Evolutionary conservation across 2,113 vertebrate species (phyloP), one percentile per base, ranked within the genome.

Genomic region (Pao palembangensis): DNA sequence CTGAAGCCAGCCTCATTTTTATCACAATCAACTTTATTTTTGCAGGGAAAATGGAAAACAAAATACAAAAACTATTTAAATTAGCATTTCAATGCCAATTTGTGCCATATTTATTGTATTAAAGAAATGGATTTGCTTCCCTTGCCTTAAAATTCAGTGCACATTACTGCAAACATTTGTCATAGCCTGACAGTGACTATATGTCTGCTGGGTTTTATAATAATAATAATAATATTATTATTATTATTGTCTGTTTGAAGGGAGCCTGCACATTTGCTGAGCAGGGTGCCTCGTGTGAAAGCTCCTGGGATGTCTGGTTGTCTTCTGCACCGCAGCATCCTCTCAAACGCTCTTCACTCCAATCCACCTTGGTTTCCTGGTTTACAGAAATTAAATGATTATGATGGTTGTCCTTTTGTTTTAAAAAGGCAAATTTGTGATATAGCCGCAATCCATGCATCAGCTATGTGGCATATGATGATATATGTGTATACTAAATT

Each of bases 391-490:
- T 81, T 71, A 69, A 75, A 76, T 71, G 71, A 61, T 19, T 83
- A 67, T 61, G 50, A 78, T 66, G 25, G 81, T 74, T 88, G 91
- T 86, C 93, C 94, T 96, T 96, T 98, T 96, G 94, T 96, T 97
- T 89, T 95, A 92, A 93, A 94, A 95, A 96, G 93, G 92, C 87
- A 86, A 89, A 75, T 76, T 82, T 81, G 66, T 84, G 81, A 86
- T 86, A 89, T 87, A 85, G 87, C 90, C 89, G 75, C 90, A 74
- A 83, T 88, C 87, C 87, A 89, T 83, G 79, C 81, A 79, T 86
- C 84, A 88, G 85, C 77, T 82, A 84, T 92, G 91, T 86, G 25
- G 25, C 5, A 28, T 28, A 28, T 28, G 6, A 28, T 28, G 25
- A 28, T 28, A 28, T 93, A 91, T 93, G 94, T 93, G 93, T 91